Evolutionary conservation across 2,888 invertebrate genomes (phyloP), one percentile per base, ranked within the genome.

Genomic region (Callimorpha dominula): DNA sequence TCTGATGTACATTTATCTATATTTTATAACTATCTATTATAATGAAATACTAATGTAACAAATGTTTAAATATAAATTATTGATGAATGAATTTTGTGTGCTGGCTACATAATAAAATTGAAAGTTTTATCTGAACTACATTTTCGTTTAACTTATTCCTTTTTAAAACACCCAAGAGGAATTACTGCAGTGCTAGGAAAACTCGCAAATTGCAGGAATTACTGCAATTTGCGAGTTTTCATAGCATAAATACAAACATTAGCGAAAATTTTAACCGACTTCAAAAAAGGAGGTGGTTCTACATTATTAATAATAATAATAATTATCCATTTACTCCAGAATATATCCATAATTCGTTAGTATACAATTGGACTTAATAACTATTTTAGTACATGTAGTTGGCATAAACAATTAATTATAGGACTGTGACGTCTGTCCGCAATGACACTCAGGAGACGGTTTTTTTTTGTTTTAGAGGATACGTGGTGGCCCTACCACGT

Each of bases 91-190:
- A 78, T 65, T 85, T 82, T 86, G 89, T 89, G 90, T 88, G 88
- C 85, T 85, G 85, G 82, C 85, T 83, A 87, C 81, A 84, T 80
- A 86, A 82, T 84, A 87, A 87, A 87, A 81, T 74, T 80, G 69
- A 67, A 82, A 81, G 76, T 78, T 85, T 79, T 81, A 81, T 75
- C 78, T 76, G 70, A 72, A 49, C 12, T 60, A 4, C 0, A 43
- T 9, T 14, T 70, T 72, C 71, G 78, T 75, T 73, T 70, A 65
- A 49, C 50, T 43, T 54, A 67, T n/a, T 1, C 6, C 12, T 6
- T 4, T n/a, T 63, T 49, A 40, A 11, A 46, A 65, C 43, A 43
- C 57, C 6, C n/a, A n/a, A 54, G n/a, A n/a, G 9, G 5, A 9
- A 8, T n/a, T 54, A n/a, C 7, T 7, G 43, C 43, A 46, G 43